Evolutionary conservation across 1,140 invertebrate species (phyloP).

Genomic region (Aleiodes sp.): DNA sequence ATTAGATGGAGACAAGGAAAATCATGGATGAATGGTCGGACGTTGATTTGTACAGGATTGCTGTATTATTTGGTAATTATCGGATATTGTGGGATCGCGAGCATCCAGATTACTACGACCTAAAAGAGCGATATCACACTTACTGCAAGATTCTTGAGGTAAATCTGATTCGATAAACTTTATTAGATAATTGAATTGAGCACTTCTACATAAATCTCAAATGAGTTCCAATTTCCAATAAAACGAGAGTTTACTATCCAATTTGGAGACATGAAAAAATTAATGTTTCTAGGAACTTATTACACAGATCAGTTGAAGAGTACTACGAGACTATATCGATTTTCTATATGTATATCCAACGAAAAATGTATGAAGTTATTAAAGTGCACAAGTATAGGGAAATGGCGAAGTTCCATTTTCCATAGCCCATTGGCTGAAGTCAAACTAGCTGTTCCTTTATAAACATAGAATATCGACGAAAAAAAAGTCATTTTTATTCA

Average conservation of each 20-base stretch:
- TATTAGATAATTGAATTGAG: too few relatives aligned
- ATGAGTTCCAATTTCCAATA: neutral
- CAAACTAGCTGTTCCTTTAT: neutral
- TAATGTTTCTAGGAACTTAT: too few relatives aligned
- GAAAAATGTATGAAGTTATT: neutral
- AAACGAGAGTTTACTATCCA: too few relatives aligned
- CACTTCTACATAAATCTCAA: too few relatives aligned
- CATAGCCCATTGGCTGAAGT: neutral
- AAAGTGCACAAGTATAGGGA: neutral
- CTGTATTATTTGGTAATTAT: constrained; percentile 12
- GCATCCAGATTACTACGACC: constrained; percentile 16
- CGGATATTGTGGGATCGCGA: constrained; percentile 29
- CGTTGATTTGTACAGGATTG: constrained; percentile 23
- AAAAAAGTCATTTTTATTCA: constrained; percentile 31
- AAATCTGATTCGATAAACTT: too few relatives aligned
- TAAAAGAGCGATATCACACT: constrained; percentile 14
- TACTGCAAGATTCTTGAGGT: constrained; percentile 30
- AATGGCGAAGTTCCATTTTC: neutral
- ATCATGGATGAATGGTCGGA: constrained; percentile 30
- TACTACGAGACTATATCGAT: too few relatives aligned
- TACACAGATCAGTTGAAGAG: too few relatives aligned
- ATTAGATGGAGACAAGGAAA: neutral
- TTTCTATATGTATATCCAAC: neutral
- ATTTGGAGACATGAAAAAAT: too few relatives aligned
- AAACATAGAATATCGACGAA: constrained; percentile 8